A percentile compares a stretch with the other conserved stretches of the same genome.
Evolutionary conservation across 2,888 invertebrate species (phyloP).

Genomic region (Acleris emargana): DNA sequence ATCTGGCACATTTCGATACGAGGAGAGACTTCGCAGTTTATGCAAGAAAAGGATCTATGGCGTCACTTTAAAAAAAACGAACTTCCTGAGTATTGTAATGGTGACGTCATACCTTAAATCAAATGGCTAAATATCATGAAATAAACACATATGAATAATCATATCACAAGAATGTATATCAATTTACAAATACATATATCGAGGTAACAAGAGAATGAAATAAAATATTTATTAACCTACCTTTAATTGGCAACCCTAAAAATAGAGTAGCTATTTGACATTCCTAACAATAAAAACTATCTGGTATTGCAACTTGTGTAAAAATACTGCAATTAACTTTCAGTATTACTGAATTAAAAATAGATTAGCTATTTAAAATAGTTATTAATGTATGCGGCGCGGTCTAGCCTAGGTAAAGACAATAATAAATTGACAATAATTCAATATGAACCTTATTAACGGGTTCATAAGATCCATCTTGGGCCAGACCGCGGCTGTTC

Average conservation of each 20-base stretch:
- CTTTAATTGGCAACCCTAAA: background rate
- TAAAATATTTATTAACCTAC: background rate
- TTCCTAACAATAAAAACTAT: background rate
- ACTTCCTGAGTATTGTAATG: conserved; percentile 7
- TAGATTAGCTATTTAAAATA: conserved; percentile 35
- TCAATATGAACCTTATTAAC: conserved; percentile 21
- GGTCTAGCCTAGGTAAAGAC: conserved; percentile 43
- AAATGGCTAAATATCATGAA: conserved; percentile 24
- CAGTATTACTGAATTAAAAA: conserved; percentile 29
- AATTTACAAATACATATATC: conserved; percentile 25
- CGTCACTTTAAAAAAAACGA: conserved; percentile 1
- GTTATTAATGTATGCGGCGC: conserved; percentile 41
- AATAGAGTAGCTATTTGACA: background rate
- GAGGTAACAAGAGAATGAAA: conserved; percentile 1
- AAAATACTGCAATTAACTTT: conserved; percentile 10
- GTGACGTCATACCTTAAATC: conserved; percentile 18
- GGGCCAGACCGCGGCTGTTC: conserved; percentile 52
- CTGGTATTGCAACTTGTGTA: background rate
- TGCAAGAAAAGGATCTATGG: conserved; percentile 8
- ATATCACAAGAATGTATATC: conserved; percentile 45
- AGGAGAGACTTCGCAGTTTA: conserved; percentile 56
- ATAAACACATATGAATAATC: conserved; percentile 59
- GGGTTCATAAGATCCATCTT: conserved; percentile 26
- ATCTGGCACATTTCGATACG: conserved; percentile 52
- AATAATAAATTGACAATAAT: conserved; percentile 46